Conservation (phyloP, 1,140 invertebrate genomes). For the Kradibia gibbosae region DNA sequence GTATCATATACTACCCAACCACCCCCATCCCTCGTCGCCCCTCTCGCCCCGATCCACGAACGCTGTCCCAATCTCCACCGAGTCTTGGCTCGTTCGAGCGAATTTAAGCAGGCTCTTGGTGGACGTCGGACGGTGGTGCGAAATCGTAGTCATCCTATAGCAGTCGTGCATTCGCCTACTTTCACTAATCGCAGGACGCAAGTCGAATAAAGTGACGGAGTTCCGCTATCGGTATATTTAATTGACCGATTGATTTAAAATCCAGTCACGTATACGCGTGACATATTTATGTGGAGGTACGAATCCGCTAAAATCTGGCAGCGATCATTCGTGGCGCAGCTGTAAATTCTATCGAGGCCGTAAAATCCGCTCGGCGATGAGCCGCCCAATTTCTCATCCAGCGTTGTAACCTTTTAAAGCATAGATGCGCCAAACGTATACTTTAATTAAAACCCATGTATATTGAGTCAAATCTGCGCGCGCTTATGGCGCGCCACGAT, state of each 20-base stretch:
- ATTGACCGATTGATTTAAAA: slow-evolving; percentile 28
- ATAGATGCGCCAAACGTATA: not conserved
- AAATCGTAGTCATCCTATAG: slow-evolving; percentile 40
- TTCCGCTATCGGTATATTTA: not conserved
- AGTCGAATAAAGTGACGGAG: not conserved
- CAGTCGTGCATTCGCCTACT: slow-evolving; percentile 3
- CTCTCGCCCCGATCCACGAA: too few relatives aligned
- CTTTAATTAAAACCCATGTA: not conserved
- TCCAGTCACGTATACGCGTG: not conserved
- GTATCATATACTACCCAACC: not conserved
- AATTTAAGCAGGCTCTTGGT: too few relatives aligned
- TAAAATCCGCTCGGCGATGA: not conserved
- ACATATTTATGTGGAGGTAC: not conserved
- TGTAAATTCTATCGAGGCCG: not conserved
- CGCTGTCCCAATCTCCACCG: too few relatives aligned
- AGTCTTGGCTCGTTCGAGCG: too few relatives aligned
- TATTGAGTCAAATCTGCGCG: not conserved
- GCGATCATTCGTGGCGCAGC: not conserved
- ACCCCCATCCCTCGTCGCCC: not conserved
- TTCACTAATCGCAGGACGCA: slow-evolving; percentile 40
- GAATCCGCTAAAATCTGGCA: not conserved
- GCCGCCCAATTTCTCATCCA: not conserved
- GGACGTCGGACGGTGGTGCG: not conserved
- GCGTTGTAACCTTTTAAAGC: not conserved
- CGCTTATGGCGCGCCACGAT: too few relatives aligned